Evolutionary conservation across 2,888 invertebrate genomes (phyloP), one percentile per base, ranked within the genome.

Genomic region (Torymus texanus): DNA sequence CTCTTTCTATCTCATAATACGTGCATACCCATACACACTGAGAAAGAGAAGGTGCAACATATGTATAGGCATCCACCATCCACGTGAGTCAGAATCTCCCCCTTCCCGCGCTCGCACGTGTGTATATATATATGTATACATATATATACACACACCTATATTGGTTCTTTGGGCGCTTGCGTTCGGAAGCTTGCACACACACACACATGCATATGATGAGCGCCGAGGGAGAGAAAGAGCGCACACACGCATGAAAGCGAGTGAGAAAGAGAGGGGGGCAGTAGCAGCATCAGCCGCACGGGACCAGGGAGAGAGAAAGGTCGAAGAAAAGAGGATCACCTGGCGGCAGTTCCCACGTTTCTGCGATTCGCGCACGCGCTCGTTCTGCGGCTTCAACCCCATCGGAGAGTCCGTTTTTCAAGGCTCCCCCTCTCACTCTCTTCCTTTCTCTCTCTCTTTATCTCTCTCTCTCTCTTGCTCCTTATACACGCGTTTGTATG

Each of bases 341-440:
- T 90, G 90, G 89, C 89, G 85, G 85, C 84, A 85, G 87, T 90
- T 90, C 90, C 90, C 90, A 90, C 90, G 90, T 90, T 90, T 88
- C 88, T 88, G 88, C 88, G 85, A 89, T 88, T 88, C 88, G 88
- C 87, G 85, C 84, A n/a, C 86, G 81, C 86, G 29, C 75, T 14
- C 29, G 13, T 62, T 84, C 85, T 84, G 83, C 78, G 77, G 85
- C 86, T 86, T 86, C 84, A 85, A 83, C 83, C 85, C 82, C 81
- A 78, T 82, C 82, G 82, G 76, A 85, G 86, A 75, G 77, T 75
- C 58, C 58, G 75, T 72, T 80, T 80, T 80, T 77, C 75, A 79
- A 80, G 76, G 77, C 66, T 76, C 63, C 50, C 51, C 51, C 55
- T 72, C 67, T 63, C 51, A 51, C 67, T 71, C 24, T 24, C 71